Base-by-base conservation (phyloP, 1,140 invertebrate genomes). In the Pogonognathellus flavescens region DNA sequence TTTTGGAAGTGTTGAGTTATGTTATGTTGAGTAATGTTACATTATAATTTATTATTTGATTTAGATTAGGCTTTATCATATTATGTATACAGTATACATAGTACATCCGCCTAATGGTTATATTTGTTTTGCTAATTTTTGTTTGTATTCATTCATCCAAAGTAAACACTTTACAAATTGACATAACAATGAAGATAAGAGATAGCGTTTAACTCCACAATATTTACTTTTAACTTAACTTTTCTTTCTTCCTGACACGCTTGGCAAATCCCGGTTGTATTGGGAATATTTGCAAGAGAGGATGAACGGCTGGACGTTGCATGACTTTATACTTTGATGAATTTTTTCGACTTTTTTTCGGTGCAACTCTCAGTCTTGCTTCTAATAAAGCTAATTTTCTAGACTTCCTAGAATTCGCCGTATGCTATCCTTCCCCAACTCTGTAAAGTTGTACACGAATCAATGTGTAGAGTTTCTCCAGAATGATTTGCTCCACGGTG, bases 401-500 rank as follows among this genome's bases (percentile, higher is more conserved):
- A 81, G n/a, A 20, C 22, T 18, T 50, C 7, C 81, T 82, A 62
- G 81, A 31, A 11, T 9, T 62, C 4, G 53, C 81, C 81, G 81
- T 82, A 82, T 82, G 81, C 57, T 82, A 82, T 60, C 81, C 81
- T 55, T 81, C 80, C 80, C 80, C 80, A 13, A 81, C 80, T 11
- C 80, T 50, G 25, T 55, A 55, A 76, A 88, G 82, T 50, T 87
- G 86, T 13, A 88, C 88, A 22, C 87, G 70, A 10, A 89, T 57
- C 11, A 87, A 57, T 16, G 86, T 87, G 59, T 86, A 87, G 2
- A 87, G 76, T 55, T 87, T 87, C 62, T 88, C 84, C 14, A 87
- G 50, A 25, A 87, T 85, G 16, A 89, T 84, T 82, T 89, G 85
- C 59, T 89, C 88, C 8, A 89, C 87, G 3, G 87, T 88, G 66